Percentiles rank a stretch among this genome's conserved stretches.
These are phyloP conservation scores for Florisuga fusca DNA, from an alignment of 2,797 vertebrate species.

Conservation along the genomic window DNA sequence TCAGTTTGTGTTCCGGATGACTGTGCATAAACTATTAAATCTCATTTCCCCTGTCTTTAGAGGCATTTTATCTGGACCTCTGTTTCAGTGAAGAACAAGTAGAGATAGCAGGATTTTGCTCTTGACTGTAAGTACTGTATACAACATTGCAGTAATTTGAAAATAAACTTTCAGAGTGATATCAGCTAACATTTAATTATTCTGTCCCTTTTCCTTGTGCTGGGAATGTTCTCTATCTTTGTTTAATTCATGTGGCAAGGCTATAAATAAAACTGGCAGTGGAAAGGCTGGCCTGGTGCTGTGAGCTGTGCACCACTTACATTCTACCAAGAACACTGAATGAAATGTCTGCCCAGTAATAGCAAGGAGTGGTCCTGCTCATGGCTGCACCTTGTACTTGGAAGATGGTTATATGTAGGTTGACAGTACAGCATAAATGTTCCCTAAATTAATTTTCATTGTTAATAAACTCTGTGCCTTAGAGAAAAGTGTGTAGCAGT, in stretches of 20 bases:
- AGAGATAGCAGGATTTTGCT: background rate
- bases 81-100: background rate
- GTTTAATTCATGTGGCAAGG: constrained; percentile 1
- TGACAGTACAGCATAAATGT: constrained; percentile 17
- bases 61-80: background rate
- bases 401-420: background rate
- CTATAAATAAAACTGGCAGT: constrained; percentile 39
- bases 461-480: background rate
- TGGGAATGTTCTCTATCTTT: background rate
- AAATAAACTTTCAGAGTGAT: background rate
- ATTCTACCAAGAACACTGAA: constrained; percentile 10
- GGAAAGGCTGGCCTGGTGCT: background rate
- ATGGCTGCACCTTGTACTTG: background rate
- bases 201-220: background rate
- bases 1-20: background rate
- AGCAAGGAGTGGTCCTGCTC: background rate
- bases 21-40: background rate
- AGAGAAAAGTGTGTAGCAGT: background rate
- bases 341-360: constrained; percentile 30
- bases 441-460: background rate
- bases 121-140: background rate
- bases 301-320: constrained; percentile 3
- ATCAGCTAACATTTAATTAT: background rate
- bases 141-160: background rate
- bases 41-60: background rate